phyloP scores from a whole-genome alignment of 2,113 vertebrate genomes.

The Stigmatopora argus region DNA sequence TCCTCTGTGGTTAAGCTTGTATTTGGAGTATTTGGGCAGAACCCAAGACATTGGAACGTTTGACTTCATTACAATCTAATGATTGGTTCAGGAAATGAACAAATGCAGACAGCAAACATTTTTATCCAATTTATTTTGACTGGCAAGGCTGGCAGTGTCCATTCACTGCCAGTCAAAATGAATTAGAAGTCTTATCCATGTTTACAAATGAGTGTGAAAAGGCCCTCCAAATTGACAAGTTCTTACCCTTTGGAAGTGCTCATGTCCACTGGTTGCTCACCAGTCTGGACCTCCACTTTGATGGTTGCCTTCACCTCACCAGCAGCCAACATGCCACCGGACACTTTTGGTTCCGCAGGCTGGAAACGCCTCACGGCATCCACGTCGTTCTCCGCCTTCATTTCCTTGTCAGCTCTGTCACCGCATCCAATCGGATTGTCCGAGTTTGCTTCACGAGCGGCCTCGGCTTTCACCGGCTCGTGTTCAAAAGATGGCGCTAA shows the following conservation, averaged over 20 bases:
- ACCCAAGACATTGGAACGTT: too few species aligned
- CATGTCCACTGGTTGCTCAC: constrained; percentile 89
- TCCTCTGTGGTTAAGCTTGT: too few species aligned
- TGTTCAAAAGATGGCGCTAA: constrained; percentile 40
- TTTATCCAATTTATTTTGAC: too few species aligned
- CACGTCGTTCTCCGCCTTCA: constrained; percentile 19
- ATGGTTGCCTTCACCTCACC: constrained; percentile 77
- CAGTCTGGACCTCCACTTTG: constrained; percentile 78
- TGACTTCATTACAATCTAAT: too few species aligned
- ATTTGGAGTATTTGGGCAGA: too few species aligned
- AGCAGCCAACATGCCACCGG: constrained; percentile 57
- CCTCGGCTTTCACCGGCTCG: constrained; percentile 34
- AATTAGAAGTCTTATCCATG: too few species aligned
- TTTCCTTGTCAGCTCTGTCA: constrained; percentile 20
- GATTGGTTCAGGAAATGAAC: too few species aligned
- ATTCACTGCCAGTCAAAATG: too few species aligned
- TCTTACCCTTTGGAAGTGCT: constrained; percentile 84
- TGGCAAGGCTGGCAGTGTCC: too few species aligned
- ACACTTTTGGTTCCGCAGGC: constrained; percentile 27
- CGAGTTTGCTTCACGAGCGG: constrained; percentile 17
- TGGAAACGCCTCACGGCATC: constrained; percentile 34
- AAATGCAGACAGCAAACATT: too few species aligned
- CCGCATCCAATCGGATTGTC: constrained; percentile 51
- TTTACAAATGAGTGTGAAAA: too few species aligned
- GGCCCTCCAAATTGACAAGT: not conserved